Evolutionary conservation across 2,888 invertebrate genomes (phyloP), one percentile per base, ranked within the genome.

Genomic region (Chymomyza caudatula): DNA sequence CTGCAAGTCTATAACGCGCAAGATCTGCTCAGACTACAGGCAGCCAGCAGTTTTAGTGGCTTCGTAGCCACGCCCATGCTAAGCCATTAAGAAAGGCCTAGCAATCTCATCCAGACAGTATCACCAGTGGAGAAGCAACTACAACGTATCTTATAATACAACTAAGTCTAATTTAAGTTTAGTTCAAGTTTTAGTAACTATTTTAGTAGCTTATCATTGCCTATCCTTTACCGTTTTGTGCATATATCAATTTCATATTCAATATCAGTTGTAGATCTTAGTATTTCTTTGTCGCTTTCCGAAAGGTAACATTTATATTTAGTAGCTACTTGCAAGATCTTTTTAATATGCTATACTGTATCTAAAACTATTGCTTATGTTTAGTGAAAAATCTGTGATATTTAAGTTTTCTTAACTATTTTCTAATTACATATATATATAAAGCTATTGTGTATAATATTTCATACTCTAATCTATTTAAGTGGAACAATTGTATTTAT

Each of bases 361-460:
- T 69, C 52, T 61, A 67, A 60, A 60, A 60, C 22, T 19, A 52
- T 8, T 60, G 37, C 42, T 23, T 57, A 60, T 52, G 15, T 23
- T 51, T 58, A 20, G 47, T 29, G 22, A 69, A 78, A 86, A 78
- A 82, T 86, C 89, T 89, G 89, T 89, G 89, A 89, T 89, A 89
- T 86, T 86, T 88, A 89, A 88, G 89, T 89, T 89, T 86, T 85
- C 76, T 71, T 77, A 72, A 73, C 67, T 71, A 67, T 73, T 73
- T 73, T 72, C 65, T 72, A 54, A 62, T 19, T 49, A 60, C 20
- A n/a, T 60, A 22, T 59, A 29, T 20, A 57, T 53, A 57, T 59
- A 29, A 62, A 37, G 29, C 29, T 37, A 37, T 19, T 53, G 54
- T 63, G 52, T 58, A 61, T 43, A 58, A 57, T 57, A 65, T 64